phyloP scores from a whole-genome alignment of 2,888 invertebrate species.

The Nipponacmea schrenckii region DNA sequence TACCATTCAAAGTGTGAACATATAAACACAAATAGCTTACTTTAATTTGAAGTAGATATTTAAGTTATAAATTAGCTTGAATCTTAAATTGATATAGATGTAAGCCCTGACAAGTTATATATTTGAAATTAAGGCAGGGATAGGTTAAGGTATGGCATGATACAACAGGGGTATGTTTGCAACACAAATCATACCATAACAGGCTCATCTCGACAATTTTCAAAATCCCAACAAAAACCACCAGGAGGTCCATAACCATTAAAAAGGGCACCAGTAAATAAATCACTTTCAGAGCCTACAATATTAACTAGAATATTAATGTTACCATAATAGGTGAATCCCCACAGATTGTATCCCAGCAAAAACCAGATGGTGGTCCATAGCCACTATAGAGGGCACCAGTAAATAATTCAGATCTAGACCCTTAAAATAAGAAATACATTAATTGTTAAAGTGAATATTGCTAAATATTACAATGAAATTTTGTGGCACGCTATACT shows the following conservation, averaged over 20 bases:
- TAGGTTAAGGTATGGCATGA: no score
- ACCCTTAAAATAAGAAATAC: slow-evolving; percentile 42
- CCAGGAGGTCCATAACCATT: slow-evolving; percentile 72
- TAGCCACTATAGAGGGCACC: slow-evolving; percentile 74
- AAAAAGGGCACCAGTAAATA: slow-evolving; percentile 83
- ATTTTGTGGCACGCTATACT: no score
- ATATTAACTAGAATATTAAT: background rate
- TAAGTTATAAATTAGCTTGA: no score
- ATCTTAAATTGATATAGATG: no score
- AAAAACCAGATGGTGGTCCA: slow-evolving; percentile 82
- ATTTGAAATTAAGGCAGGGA: no score
- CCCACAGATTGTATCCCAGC: slow-evolving; percentile 87
- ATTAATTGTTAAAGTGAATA: background rate
- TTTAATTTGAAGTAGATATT: no score
- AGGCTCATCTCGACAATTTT: background rate
- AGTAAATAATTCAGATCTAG: slow-evolving; percentile 76
- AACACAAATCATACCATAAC: background rate
- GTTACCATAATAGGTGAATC: slow-evolving; percentile 77
- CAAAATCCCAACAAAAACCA: slow-evolving; percentile 8
- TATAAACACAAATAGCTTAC: no score
- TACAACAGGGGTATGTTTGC: no score
- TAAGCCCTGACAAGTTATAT: no score
- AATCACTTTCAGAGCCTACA: slow-evolving; percentile 59
- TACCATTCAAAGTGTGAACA: no score
- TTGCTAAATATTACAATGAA: no score